Conservation (phyloP, 2,888 invertebrate species). For the Tetropium fuscum region DNA sequence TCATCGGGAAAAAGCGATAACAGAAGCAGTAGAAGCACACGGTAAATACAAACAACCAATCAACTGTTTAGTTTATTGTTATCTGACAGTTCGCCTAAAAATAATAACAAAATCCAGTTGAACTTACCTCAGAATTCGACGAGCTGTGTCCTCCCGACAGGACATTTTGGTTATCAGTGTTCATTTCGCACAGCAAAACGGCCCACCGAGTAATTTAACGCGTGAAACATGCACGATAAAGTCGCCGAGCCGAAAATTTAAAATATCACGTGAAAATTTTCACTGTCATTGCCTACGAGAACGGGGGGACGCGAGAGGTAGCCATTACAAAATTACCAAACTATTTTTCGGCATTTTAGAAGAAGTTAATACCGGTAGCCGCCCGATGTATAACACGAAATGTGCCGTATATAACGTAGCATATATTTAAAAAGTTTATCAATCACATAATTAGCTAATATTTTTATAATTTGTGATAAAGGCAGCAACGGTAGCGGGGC, state of each 20-base stretch:
- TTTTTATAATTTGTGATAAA: conserved; percentile 48
- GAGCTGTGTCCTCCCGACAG: conserved; percentile 69
- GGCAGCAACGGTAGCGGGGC: conserved; percentile 62
- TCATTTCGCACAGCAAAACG: conserved; percentile 51
- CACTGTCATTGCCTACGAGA: conserved; percentile 75
- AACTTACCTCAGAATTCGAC: conserved; percentile 69
- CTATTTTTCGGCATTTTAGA: conserved; percentile 41
- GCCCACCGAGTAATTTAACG: conserved; percentile 49
- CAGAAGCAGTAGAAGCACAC: not conserved
- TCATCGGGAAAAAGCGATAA: too few species aligned
- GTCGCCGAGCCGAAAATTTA: conserved; percentile 42
- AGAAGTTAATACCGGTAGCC: conserved; percentile 9
- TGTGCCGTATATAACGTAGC: conserved; percentile 17
- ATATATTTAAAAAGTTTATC: conserved; percentile 25
- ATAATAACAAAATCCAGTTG: conserved; percentile 9
- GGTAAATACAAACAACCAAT: conserved; percentile 17
- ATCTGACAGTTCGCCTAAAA: not conserved
- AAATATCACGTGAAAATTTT: conserved; percentile 66
- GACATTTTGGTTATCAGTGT: conserved; percentile 70
- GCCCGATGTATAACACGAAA: conserved; percentile 29
- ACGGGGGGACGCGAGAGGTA: conserved; percentile 67
- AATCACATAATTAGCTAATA: conserved; percentile 43
- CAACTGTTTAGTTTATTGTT: conserved; percentile 10
- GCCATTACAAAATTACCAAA: conserved; percentile 50
- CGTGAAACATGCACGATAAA: conserved; percentile 36